Evolutionary conservation across 2,113 vertebrate species (phyloP).

Genomic region (Danionella cerebrum): DNA sequence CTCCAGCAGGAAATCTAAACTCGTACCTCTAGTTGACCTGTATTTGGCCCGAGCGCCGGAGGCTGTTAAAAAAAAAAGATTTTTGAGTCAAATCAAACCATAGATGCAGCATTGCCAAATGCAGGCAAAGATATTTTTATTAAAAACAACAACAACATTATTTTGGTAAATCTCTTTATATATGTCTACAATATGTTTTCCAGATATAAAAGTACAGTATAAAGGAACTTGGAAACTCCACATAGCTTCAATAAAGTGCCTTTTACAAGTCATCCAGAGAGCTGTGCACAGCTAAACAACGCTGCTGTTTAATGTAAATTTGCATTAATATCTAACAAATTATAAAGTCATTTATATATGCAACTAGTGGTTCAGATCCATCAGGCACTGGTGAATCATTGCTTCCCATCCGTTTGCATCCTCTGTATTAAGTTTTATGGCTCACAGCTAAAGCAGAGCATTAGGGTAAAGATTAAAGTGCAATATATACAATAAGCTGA

Average conservation of each 20-base stretch:
- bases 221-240: neutral
- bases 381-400: neutral
- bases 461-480: constrained; percentile 9
- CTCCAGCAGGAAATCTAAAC: neutral
- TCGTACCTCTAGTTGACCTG: constrained; percentile 12
- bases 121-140: neutral
- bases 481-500: too few relatives aligned
- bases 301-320: neutral
- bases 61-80: too few relatives aligned
- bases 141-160: neutral
- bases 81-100: neutral
- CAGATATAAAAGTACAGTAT: neutral
- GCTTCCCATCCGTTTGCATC: neutral
- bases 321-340: neutral
- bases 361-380: neutral
- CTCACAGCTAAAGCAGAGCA: neutral
- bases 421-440: neutral
- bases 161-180: too few relatives aligned
- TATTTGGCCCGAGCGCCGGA: too few relatives aligned
- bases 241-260: constrained; percentile 5
- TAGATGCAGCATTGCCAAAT: constrained; percentile 1
- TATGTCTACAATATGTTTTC: too few relatives aligned
- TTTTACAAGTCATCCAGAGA: neutral
- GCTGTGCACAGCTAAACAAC: neutral
- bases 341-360: neutral